Base-by-base conservation (phyloP, 1,140 invertebrate genomes). In the Helicoverpa armigera region DNA sequence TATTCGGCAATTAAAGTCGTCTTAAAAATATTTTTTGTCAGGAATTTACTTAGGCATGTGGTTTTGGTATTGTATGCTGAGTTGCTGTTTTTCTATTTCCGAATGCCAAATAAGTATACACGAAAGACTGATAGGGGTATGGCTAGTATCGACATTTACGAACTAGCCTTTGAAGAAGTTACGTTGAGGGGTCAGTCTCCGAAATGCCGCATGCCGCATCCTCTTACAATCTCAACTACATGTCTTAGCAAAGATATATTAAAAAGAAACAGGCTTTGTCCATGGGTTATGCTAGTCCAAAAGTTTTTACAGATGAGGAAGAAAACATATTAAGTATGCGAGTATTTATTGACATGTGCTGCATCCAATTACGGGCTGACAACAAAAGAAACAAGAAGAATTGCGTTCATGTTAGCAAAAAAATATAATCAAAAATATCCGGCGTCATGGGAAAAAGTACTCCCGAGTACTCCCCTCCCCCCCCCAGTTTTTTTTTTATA, bases 171-270 rank as follows among this genome's bases (percentile, higher is more conserved):
- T 51, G 82, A 83, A 82, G 81, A 86, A 48, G 82, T 86, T 2
- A 84, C 65, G 2, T 72, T 86, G 2, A 65, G 81, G 56, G 65
- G 67, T 67, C 10, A 83, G 75, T 82, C 79, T 73, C 48, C 48
- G 83, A 50, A 31, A 82, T 72, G 82, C 82, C 3, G 82, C 82
- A 82, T 72, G 82, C 82, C 3, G 82, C 82, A 16, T 72, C 79
- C 1, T 60, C 29, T 69, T 83, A 85, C 29, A 83, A 85, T 65
- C 60, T 85, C 0, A 85, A 86, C 67, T 61, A 81, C 16, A 82
- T 74, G 31, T 83, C 84, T 29, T 76, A 83, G n/a, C 14, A 58
- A 54, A 79, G 84, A 73, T 85, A 85, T 61, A 83, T 83, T 81
- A 83, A 83, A 35, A 85, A 83, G 65, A 81, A 85, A 85, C 35